phyloP scores from a whole-genome alignment of 2,888 invertebrate genomes.

The Rhagium mordax region DNA sequence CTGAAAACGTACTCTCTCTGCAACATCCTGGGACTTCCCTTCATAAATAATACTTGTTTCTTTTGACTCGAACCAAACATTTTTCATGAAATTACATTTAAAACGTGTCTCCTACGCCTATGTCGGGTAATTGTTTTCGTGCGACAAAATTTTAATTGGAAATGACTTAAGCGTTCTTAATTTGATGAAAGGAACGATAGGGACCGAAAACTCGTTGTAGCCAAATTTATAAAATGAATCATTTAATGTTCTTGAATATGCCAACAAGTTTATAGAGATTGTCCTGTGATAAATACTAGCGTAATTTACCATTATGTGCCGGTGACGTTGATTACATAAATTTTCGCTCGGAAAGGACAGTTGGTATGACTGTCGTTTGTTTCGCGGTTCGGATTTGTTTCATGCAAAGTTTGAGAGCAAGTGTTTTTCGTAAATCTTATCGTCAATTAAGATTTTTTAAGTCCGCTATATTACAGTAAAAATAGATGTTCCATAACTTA shows the following conservation, averaged over 20 bases:
- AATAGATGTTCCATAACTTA: conserved; percentile 55
- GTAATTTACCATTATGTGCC: neutral
- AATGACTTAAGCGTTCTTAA: conserved; percentile 19
- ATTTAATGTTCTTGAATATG: conserved; percentile 15
- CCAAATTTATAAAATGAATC: conserved; percentile 34
- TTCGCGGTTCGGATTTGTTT: neutral
- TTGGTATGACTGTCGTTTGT: neutral
- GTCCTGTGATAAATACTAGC: neutral
- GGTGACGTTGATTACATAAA: conserved; percentile 10
- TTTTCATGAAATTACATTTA: too few relatives aligned
- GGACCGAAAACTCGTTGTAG: neutral
- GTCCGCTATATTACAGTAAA: conserved; percentile 29
- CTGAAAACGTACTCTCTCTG: too few relatives aligned
- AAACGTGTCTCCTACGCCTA: neutral
- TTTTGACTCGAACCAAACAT: too few relatives aligned
- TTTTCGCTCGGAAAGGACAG: neutral
- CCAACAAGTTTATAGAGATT: conserved; percentile 15
- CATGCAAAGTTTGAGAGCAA: neutral
- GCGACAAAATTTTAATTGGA: conserved; percentile 28
- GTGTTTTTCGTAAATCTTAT: neutral
- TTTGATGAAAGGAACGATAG: conserved; percentile 28
- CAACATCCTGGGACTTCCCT: too few relatives aligned
- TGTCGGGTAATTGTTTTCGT: conserved; percentile 20
- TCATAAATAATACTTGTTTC: too few relatives aligned
- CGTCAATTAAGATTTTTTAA: conserved; percentile 10